phyloP scores from a whole-genome alignment of 1,140 invertebrate genomes.

The Pentalonia nigronervosa region DNA sequence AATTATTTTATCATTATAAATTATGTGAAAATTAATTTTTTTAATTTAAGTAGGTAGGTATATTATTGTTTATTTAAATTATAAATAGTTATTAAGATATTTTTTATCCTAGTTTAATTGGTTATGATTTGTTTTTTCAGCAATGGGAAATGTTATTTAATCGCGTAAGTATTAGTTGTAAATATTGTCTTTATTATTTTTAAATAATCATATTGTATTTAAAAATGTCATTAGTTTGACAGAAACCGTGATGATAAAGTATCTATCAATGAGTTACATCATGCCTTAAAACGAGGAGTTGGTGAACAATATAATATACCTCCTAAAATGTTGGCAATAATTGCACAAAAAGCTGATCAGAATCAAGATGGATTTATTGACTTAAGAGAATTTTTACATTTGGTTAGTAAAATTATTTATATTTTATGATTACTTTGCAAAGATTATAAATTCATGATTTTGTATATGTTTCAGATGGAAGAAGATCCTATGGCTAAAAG shows the following conservation, averaged over 20 bases:
- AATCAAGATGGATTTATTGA: slow-evolving; percentile 78
- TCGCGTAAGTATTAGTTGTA: slow-evolving; percentile 55
- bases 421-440: background rate
- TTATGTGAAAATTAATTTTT: background rate
- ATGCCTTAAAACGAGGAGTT: slow-evolving; percentile 72
- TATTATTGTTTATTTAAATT: no score
- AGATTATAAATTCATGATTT: slow-evolving; percentile 17
- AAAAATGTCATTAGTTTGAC: slow-evolving; percentile 72
- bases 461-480: slow-evolving; percentile 64
- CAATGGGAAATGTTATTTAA: slow-evolving; percentile 60
- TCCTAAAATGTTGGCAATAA: slow-evolving; percentile 73
- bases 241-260: slow-evolving; percentile 77
- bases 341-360: slow-evolving; percentile 75
- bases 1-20: no score
- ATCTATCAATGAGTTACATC: slow-evolving; percentile 74
- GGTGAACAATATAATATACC: slow-evolving; percentile 73
- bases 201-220: background rate
- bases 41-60: no score
- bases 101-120: background rate
- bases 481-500: slow-evolving; percentile 69
- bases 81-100: no score
- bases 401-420: slow-evolving; percentile 69
- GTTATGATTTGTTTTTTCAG: slow-evolving; percentile 58
- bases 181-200: background rate
- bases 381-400: slow-evolving; percentile 80